A percentile compares a stretch with the other conserved stretches of the same genome.
Conservation (phyloP, 2,888 invertebrate species). For the Ichneumon xanthorius region DNA sequence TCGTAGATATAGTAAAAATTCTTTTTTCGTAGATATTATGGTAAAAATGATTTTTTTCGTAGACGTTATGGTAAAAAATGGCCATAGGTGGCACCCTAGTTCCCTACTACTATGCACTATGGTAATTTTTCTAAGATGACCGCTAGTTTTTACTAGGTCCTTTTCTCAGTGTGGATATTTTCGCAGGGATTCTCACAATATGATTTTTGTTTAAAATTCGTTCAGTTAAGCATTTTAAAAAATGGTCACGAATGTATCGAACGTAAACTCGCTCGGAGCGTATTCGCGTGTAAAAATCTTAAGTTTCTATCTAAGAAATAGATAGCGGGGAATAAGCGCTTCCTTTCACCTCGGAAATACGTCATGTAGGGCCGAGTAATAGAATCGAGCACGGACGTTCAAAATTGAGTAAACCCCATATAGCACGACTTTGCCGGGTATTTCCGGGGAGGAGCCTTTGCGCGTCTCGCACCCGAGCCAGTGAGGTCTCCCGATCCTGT, state of each 20-base stretch:
- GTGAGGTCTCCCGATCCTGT: constrained; percentile 16
- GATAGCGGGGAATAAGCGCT: constrained; percentile 31
- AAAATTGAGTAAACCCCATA: constrained; percentile 69
- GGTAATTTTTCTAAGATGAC: too few relatives aligned
- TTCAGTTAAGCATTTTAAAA: not conserved
- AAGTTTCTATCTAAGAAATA: constrained; percentile 13
- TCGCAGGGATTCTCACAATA: too few relatives aligned
- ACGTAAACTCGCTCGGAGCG: not conserved
- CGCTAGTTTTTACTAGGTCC: too few relatives aligned
- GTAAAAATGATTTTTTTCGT: not conserved
- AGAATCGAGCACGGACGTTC: constrained; percentile 71
- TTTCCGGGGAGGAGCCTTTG: constrained; percentile 51
- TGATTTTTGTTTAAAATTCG: too few relatives aligned
- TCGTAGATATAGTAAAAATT: too few relatives aligned
- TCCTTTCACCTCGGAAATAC: constrained; percentile 66
- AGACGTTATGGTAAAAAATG: too few relatives aligned
- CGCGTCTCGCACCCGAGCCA: constrained; percentile 40
- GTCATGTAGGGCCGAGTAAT: constrained; percentile 70
- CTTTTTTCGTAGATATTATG: too few relatives aligned
- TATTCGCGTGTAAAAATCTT: constrained; percentile 18
- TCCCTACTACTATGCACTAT: too few relatives aligned
- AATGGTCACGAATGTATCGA: not conserved
- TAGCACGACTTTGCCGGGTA: constrained; percentile 49
- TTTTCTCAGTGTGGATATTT: too few relatives aligned
- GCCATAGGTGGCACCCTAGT: too few relatives aligned